These are phyloP conservation scores for Pseudomyrmex gracilis DNA, from an alignment of 1,140 invertebrate genomes.

Conservation along the genomic window DNA sequence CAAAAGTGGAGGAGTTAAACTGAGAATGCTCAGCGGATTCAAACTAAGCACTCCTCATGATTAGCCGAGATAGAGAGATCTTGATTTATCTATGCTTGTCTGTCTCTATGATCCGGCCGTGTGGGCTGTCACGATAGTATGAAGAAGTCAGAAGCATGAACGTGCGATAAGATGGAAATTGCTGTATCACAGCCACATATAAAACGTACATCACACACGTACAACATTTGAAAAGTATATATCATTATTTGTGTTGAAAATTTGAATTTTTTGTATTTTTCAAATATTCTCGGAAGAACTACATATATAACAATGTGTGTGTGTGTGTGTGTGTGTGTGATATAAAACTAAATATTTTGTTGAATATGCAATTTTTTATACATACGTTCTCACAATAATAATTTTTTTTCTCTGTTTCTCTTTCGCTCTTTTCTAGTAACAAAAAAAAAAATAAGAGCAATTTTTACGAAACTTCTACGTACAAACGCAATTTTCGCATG, in stretches of 20 bases:
- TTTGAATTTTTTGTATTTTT: not conserved
- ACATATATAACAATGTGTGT: no score
- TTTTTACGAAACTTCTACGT: not conserved
- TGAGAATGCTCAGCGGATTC: constrained; percentile 41
- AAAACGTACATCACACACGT: not conserved
- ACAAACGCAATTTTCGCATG: not conserved
- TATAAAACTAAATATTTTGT: no score
- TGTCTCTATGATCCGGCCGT: constrained; percentile 22
- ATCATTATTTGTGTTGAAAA: not conserved
- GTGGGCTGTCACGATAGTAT: constrained; percentile 47
- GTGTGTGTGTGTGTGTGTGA: no score
- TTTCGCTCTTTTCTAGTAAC: no score
- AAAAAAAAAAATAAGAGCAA: not conserved
- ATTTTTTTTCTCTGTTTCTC: no score
- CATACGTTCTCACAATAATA: no score
- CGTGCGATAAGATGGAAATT: not conserved
- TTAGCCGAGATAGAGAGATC: constrained; percentile 70
- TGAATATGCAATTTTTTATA: no score
- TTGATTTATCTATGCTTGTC: constrained; percentile 69
- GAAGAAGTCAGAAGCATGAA: not conserved
- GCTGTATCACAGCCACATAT: not conserved
- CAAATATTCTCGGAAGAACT: no score
- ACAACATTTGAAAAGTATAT: not conserved
- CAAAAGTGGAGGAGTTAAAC: constrained; percentile 35
- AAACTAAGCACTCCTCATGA: constrained; percentile 63